A percentile compares a stretch with the other conserved stretches of the same genome.
Evolutionary conservation across 2,888 invertebrate genomes (phyloP).

Genomic region (Cyclophora albipunctata): DNA sequence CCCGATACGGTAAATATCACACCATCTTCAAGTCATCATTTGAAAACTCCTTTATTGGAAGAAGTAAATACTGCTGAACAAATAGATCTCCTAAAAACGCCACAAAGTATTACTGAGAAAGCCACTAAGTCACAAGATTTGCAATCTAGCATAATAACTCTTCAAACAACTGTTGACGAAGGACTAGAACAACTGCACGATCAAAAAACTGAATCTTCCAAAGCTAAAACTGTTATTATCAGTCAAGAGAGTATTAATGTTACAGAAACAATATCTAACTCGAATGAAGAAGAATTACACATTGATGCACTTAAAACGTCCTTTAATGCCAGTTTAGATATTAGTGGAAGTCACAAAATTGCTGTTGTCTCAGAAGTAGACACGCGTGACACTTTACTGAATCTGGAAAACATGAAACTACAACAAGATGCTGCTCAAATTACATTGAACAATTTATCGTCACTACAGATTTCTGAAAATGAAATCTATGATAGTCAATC

Average conservation of each 20-base stretch:
- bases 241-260: slow-evolving; percentile 77
- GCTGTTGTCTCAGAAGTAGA: slow-evolving; percentile 65
- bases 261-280: slow-evolving; percentile 66
- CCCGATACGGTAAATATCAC: slow-evolving; percentile 36
- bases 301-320: slow-evolving; percentile 45
- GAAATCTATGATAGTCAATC: slow-evolving; percentile 62
- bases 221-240: slow-evolving; percentile 72
- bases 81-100: slow-evolving; percentile 37
- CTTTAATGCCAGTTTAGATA: slow-evolving; percentile 67
- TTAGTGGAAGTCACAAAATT: slow-evolving; percentile 69
- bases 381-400: slow-evolving; percentile 40
- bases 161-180: slow-evolving; percentile 67
- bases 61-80: slow-evolving; percentile 62
- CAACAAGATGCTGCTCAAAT: slow-evolving; percentile 50
- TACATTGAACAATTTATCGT: slow-evolving; percentile 36
- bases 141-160: slow-evolving; percentile 54
- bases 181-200: slow-evolving; percentile 66
- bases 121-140: slow-evolving; percentile 49
- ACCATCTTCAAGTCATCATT: slow-evolving; percentile 39
- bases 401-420: slow-evolving; percentile 33
- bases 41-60: slow-evolving; percentile 58
- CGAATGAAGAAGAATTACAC: slow-evolving; percentile 67
- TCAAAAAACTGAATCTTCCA: slow-evolving; percentile 68
- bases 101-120: slow-evolving; percentile 27
- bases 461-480: slow-evolving; percentile 55